Evolutionary conservation across 2,797 vertebrate genomes (phyloP), one percentile per base, ranked within the genome.

Genomic region (Diplodus puntazzo): DNA sequence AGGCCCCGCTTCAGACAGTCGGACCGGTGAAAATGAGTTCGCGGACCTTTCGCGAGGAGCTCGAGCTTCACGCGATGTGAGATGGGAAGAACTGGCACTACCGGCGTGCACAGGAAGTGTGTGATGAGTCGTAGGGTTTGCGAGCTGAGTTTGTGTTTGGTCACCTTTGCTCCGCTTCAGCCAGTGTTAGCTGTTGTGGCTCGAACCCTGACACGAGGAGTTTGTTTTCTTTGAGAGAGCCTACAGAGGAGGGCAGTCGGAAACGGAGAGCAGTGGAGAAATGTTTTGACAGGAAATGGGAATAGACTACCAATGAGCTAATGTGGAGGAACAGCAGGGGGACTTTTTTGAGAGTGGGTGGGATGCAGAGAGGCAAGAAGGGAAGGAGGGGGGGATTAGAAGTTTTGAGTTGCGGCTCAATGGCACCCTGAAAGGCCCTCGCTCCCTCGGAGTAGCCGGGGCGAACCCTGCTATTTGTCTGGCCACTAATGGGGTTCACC

Each of bases 271-370:
- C 76, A 49, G 52, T n/a, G 39, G 74, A 80, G 82, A 89, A 80
- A 90, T 89, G 82, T 87, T 90, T 90, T 91, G 79, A 90, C 90
- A 94, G 92, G 92, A 92, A 93, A 94, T 93, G 79, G 92, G 87
- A 93, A 89, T 73, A 67, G 89, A 90, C 87, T 87, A 89, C 82
- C 78, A 87, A 79, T 82, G 81, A 85, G 73, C 71, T 89, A 88
- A 92, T 91, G 82, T 81, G 83, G 77, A 77, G 78, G 64, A 89
- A 76, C 85, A 82, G 84, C 75, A 48, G 88, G 84, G 84, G 71
- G 61, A 65, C 66, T 48, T 80, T 34, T 34, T 34, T 77, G 76
- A 69, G 83, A 83, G 72, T 61, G 84, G 83, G 79, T 77, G 70
- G 80, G 82, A 68, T 84, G 65, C 49, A 63, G 30, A 50, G 57